These are phyloP conservation scores for Pyralis farinalis DNA, from an alignment of 2,888 invertebrate genomes.

Conservation along the genomic window DNA sequence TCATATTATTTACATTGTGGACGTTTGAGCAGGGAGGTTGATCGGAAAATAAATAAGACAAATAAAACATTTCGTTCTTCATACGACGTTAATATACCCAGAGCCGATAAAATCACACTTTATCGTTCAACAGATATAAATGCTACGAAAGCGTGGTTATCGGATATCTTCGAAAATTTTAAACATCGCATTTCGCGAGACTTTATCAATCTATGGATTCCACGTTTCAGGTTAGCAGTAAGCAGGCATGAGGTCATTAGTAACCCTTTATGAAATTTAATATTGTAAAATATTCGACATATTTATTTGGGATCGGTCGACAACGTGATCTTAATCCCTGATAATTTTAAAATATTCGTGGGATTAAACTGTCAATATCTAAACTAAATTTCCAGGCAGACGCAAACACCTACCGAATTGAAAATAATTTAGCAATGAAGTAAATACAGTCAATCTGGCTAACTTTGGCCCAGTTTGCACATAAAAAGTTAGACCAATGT, in stretches of 20 bases:
- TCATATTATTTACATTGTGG: not conserved
- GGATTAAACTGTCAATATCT: not conserved
- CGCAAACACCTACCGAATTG: too few species aligned
- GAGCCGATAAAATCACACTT: constrained; percentile 33
- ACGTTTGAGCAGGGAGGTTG: not conserved
- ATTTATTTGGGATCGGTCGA: too few species aligned
- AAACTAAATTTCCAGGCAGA: too few species aligned
- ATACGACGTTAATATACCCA: constrained; percentile 29
- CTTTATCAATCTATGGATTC: too few species aligned
- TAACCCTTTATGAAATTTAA: not conserved
- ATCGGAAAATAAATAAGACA: constrained; percentile 24
- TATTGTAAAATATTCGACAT: not conserved
- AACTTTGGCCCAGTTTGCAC: too few species aligned
- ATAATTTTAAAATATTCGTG: too few species aligned
- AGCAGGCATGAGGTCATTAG: too few species aligned
- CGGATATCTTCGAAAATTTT: constrained; percentile 18
- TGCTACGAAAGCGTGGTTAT: constrained; percentile 11
- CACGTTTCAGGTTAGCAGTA: too few species aligned
- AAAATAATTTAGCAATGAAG: too few species aligned
- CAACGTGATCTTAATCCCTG: not conserved
- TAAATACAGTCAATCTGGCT: too few species aligned
- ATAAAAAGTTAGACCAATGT: too few species aligned
- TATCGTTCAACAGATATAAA: constrained; percentile 24
- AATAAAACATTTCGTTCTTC: constrained; percentile 17
- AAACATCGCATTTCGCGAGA: constrained; percentile 13